Evolutionary conservation across 2,797 vertebrate species (phyloP).

Genomic region (Phylloscopus collybita): DNA sequence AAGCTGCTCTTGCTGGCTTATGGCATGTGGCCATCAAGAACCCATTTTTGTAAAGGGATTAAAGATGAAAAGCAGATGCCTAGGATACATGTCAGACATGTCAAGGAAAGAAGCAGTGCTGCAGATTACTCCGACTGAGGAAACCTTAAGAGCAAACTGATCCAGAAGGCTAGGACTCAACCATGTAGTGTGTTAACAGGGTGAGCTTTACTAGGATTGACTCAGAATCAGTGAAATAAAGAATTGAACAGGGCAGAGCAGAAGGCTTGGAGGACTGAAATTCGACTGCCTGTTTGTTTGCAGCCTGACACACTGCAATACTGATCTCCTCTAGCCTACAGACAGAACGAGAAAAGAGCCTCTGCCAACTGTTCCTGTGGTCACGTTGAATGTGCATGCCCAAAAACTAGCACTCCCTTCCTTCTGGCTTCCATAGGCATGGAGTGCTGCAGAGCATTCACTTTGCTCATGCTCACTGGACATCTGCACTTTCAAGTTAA

Average conservation of each 20-base stretch:
- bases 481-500: background rate
- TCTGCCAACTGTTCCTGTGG: background rate
- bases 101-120: slow-evolving; percentile 19
- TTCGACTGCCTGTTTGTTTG: background rate
- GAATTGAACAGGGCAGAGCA: background rate
- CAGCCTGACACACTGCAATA: background rate
- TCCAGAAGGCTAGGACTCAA: background rate
- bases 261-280: slow-evolving; percentile 1
- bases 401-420: background rate
- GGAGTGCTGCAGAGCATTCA: background rate
- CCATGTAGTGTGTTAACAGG: background rate
- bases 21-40: slow-evolving; percentile 21
- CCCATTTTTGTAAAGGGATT: slow-evolving; percentile 47
- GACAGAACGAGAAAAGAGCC: background rate
- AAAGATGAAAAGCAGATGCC: slow-evolving; percentile 29
- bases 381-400: background rate
- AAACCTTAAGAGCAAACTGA: slow-evolving; percentile 43
- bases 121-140: slow-evolving; percentile 4
- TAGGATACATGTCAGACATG: slow-evolving; percentile 25
- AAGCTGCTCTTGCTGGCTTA: slow-evolving; percentile 1
- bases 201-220: background rate
- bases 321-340: background rate
- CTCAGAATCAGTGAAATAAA: background rate
- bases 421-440: background rate
- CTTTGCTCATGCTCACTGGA: background rate